Evolutionary conservation across 2,113 vertebrate species (phyloP), one percentile per base, ranked within the genome.

Genomic region (Ceuthmochares aereus): DNA sequence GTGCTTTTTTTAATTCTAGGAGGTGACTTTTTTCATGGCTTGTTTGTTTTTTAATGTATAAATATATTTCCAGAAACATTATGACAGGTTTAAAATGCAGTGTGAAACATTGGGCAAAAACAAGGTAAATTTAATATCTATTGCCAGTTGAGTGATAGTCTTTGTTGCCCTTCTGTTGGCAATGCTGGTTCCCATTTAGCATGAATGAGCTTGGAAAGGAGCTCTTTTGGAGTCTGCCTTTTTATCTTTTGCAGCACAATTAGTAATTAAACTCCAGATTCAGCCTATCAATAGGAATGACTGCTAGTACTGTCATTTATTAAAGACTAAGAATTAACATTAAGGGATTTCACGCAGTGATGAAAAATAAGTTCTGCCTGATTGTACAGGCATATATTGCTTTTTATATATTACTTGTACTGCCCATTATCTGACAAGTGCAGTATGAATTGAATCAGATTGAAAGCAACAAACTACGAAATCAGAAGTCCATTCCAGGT

Each of bases 361-460:
- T 92, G 89, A 96, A 88, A 90, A 96, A 87, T 69, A 82, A 60
- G 19, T 79, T 84, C 85, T 95, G 13, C 51, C 58, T 81, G 82
- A 80, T 81, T 78, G 3, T 26, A 49, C 36, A 92, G 74, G 58
- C 55, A 9, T 87, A 70, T 23, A 27, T 95, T 93, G 62, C 60
- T 77, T 52, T 69, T 80, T 42, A 70, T 68, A 56, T 64, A 66
- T 94, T 72, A 74, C 3, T 90, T 89, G 40, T 25, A 60, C 54
- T 79, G 30, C 29, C 45, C 42, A 63, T 94, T 93, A 83, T 69
- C 87, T 93, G 91, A 89, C 63, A 96, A 92, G 80, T 91, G 68
- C 68, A 66, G 49, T 59, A 59, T 90, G 78, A 97, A 96, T 91
- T 97, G 60, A 96, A 95, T 97, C 36, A 58, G 60, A 96, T 97